Percentiles rank a stretch among this genome's conserved stretches.
These are phyloP conservation scores for Hirtodrosophila duncani DNA, from an alignment of 2,888 invertebrate genomes.

Conservation along the genomic window DNA sequence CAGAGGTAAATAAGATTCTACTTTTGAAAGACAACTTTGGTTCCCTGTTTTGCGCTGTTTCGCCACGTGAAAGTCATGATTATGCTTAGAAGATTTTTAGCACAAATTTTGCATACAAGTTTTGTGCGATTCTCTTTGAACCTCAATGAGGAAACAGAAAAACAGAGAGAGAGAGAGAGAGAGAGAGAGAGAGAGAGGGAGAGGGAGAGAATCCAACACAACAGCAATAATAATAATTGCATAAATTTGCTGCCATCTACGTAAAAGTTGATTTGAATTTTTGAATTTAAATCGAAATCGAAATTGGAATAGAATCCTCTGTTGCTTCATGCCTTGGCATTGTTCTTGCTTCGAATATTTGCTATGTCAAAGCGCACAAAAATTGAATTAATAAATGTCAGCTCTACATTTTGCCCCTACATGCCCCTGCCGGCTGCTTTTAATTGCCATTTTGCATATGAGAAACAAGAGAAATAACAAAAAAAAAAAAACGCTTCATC, in stretches of 20 bases:
- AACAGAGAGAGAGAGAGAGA: too few relatives aligned
- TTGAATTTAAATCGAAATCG: slow-evolving; percentile 61
- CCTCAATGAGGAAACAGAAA: slow-evolving; percentile 14
- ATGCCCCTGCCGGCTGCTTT: slow-evolving; percentile 4
- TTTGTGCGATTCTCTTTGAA: slow-evolving; percentile 4
- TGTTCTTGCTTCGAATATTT: not conserved
- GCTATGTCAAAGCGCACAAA: not conserved
- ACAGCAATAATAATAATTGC: slow-evolving; percentile 32
- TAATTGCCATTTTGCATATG: slow-evolving; percentile 54
- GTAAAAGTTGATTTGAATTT: slow-evolving; percentile 67
- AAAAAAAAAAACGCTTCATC: slow-evolving; percentile 26
- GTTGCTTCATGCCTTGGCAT: too few relatives aligned
- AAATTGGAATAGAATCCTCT: slow-evolving; percentile 25
- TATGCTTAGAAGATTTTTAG: slow-evolving; percentile 48
- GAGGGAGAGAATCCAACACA: too few relatives aligned
- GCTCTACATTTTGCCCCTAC: not conserved
- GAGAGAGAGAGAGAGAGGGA: too few relatives aligned
- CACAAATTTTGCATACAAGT: slow-evolving; percentile 57
- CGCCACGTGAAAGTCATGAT: slow-evolving; percentile 48
- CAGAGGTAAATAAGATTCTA: too few relatives aligned
- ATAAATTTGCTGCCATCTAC: slow-evolving; percentile 59
- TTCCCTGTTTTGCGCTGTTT: too few relatives aligned
- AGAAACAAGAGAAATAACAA: slow-evolving; percentile 8
- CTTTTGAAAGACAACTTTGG: too few relatives aligned
- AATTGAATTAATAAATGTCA: slow-evolving; percentile 29